phyloP scores from a whole-genome alignment of 2,888 invertebrate genomes.

The Nomada fabriciana region DNA sequence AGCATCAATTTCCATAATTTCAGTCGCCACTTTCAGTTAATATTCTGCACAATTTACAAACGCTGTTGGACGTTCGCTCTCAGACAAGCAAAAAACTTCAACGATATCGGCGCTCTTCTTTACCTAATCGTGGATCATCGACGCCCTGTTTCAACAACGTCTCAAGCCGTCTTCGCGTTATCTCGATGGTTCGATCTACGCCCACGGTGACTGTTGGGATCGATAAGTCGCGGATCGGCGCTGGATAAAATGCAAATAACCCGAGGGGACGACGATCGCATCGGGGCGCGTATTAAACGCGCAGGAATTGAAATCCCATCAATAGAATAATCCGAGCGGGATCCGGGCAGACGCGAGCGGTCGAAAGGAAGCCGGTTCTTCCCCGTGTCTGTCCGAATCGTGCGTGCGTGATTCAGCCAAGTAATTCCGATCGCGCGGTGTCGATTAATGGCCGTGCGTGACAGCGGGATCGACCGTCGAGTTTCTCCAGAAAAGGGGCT shows the following conservation, averaged over 20 bases:
- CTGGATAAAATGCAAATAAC: slow-evolving; percentile 38
- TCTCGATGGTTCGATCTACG: neutral
- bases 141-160: neutral
- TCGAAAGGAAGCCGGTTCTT: slow-evolving; percentile 49
- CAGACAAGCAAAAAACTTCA: neutral
- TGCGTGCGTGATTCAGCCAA: slow-evolving; percentile 73
- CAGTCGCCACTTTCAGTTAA: too few species aligned
- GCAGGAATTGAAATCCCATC: slow-evolving; percentile 56
- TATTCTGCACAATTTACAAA: too few species aligned
- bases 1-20: too few species aligned
- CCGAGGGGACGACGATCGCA: slow-evolving; percentile 15
- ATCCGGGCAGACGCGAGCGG: neutral
- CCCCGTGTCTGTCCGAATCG: slow-evolving; percentile 19
- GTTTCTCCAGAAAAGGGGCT: slow-evolving; percentile 18
- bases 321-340: slow-evolving; percentile 15
- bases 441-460: slow-evolving; percentile 48
- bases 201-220: slow-evolving; percentile 10
- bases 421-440: slow-evolving; percentile 62
- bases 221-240: neutral
- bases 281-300: slow-evolving; percentile 35
- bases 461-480: slow-evolving; percentile 15
- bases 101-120: too few species aligned
- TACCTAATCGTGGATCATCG: neutral
- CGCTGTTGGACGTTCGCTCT: neutral
- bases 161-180: neutral